Conservation (phyloP, 2,797 vertebrate genomes). For the Sebastes elongatus region DNA sequence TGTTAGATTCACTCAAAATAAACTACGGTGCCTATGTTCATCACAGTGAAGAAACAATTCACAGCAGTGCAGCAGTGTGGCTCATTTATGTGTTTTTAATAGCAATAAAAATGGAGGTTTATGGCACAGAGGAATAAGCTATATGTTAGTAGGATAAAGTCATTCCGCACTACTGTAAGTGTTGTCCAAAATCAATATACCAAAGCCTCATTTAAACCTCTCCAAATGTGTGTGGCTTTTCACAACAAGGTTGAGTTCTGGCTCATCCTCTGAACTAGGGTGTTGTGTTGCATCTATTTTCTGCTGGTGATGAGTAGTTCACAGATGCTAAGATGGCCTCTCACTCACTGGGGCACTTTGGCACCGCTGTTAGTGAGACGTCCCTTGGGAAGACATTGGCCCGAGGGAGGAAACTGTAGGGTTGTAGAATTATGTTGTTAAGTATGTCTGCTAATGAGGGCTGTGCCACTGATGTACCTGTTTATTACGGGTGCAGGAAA, state of each 20-base stretch:
- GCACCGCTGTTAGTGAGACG: slow-evolving; percentile 36
- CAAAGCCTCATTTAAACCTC: slow-evolving; percentile 35
- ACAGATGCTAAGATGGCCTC: slow-evolving; percentile 67
- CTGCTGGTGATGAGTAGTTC: slow-evolving; percentile 79
- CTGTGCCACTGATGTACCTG: not conserved
- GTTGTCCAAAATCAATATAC: slow-evolving; percentile 4
- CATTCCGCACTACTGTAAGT: not conserved
- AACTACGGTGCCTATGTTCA: not conserved
- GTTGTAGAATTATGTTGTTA: slow-evolving; percentile 11
- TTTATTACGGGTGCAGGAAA: not conserved
- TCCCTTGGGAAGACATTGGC: slow-evolving; percentile 38
- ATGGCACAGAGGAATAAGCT: not conserved
- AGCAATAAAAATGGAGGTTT: not conserved
- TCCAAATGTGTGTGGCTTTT: slow-evolving; percentile 41
- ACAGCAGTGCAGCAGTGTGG: not conserved
- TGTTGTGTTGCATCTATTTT: slow-evolving; percentile 85
- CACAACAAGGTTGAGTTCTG: slow-evolving; percentile 53
- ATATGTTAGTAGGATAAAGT: not conserved
- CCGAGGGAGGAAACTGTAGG: slow-evolving; percentile 11
- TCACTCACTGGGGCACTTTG: slow-evolving; percentile 43
- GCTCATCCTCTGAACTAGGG: slow-evolving; percentile 45
- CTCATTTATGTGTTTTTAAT: not conserved
- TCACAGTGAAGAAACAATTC: not conserved
- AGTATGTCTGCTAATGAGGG: not conserved
- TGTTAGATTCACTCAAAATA: slow-evolving; percentile 16